phyloP scores from a whole-genome alignment of 1,140 invertebrate genomes.

The Zaprionus tsacasi region DNA sequence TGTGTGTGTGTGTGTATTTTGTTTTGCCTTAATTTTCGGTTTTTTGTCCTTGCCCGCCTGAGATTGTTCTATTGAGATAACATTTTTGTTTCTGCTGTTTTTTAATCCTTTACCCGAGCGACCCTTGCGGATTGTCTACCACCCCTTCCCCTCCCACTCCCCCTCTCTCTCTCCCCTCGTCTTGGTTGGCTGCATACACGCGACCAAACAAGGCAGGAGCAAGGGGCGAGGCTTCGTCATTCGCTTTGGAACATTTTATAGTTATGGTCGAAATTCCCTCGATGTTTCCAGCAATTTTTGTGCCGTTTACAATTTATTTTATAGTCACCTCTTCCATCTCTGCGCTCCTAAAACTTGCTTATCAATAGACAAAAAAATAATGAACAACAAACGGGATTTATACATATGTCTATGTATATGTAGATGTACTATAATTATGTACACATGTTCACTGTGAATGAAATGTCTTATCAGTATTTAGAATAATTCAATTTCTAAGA shows the following conservation, averaged over 20 bases:
- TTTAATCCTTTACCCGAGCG: conserved; percentile 73
- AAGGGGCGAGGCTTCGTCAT: conserved; percentile 13
- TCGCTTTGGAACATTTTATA: conserved; percentile 72
- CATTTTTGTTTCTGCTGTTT: conserved; percentile 69
- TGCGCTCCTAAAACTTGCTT: conserved; percentile 21
- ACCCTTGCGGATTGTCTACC: conserved; percentile 30
- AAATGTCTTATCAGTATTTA: background rate
- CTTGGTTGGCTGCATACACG: conserved; percentile 67
- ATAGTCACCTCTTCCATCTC: conserved; percentile 55
- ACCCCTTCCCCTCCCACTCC: background rate
- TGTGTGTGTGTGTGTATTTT: conserved; percentile 17
- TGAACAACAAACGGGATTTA: conserved; percentile 6
- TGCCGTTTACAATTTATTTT: conserved; percentile 73
- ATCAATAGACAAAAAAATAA: conserved; percentile 63
- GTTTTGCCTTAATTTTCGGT: conserved; percentile 60
- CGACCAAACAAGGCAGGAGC: conserved; percentile 27
- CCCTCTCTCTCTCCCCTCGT: conserved; percentile 1
- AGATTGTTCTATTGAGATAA: conserved; percentile 80
- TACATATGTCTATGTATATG: background rate
- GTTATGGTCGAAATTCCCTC: conserved; percentile 79
- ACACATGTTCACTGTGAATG: no score
- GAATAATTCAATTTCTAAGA: no score
- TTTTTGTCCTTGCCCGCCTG: conserved; percentile 53
- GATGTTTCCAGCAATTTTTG: conserved; percentile 73
- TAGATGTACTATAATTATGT: background rate